Conservation (phyloP, 2,888 invertebrate species). For the Pardosa pseudoannulata region DNA sequence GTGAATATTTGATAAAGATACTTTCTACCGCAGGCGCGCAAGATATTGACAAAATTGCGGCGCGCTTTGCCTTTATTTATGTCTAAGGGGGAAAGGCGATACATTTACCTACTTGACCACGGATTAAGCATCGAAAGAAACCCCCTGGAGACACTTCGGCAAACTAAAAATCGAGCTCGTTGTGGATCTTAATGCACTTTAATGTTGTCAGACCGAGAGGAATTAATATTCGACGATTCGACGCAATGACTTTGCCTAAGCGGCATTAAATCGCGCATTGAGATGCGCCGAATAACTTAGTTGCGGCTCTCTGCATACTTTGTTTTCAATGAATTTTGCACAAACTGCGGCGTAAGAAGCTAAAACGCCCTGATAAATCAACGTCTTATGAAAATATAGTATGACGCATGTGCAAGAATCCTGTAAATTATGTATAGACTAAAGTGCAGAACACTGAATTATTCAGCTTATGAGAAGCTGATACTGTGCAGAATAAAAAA, state of each 20-base stretch:
- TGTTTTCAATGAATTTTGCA: conserved; percentile 12
- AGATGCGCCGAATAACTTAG: conserved; percentile 13
- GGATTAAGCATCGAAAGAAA: conserved; percentile 39
- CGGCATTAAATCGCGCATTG: conserved; percentile 17
- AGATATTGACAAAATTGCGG: conserved; percentile 63
- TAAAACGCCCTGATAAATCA: not conserved
- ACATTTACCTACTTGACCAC: conserved; percentile 68
- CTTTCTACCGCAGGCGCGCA: conserved; percentile 54
- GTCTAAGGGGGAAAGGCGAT: conserved; percentile 39
- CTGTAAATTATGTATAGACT: not conserved
- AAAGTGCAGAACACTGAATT: not conserved
- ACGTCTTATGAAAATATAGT: conserved; percentile 8
- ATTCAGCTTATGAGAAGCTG: not conserved
- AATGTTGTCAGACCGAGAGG: conserved; percentile 20
- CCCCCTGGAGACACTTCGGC: conserved; percentile 13
- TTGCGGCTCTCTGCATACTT: conserved; percentile 9
- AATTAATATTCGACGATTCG: conserved; percentile 37
- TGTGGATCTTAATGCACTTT: conserved; percentile 33
- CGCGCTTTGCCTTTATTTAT: conserved; percentile 42
- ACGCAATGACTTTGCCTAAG: conserved; percentile 9
- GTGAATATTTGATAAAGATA: conserved; percentile 71
- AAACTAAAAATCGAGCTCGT: conserved; percentile 52
- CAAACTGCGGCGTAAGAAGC: conserved; percentile 17
- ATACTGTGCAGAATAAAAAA: not conserved
- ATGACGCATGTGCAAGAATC: not conserved